phyloP scores from a whole-genome alignment of 2,888 invertebrate genomes.

The Melanophora roralis region DNA sequence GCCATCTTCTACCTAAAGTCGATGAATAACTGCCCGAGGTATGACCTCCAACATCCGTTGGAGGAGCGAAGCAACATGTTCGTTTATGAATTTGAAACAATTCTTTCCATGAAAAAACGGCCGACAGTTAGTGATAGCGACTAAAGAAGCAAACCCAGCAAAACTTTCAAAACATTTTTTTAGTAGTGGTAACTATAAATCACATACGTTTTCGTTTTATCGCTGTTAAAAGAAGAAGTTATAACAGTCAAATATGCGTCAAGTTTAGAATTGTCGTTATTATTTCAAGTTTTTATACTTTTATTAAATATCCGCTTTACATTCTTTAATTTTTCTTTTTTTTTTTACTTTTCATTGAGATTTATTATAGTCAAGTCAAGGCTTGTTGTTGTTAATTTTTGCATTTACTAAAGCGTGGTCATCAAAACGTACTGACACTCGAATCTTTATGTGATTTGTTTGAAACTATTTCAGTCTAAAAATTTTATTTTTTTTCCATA shows the following conservation, averaged over 20 bases:
- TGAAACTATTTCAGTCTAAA: conserved; percentile 53
- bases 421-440: conserved; percentile 30
- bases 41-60: too few species aligned
- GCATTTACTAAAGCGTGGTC: conserved; percentile 49
- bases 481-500: conserved; percentile 27
- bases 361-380: conserved; percentile 53
- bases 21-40: too few species aligned
- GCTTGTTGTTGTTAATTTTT: not conserved
- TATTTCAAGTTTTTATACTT: conserved; percentile 9
- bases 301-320: conserved; percentile 38
- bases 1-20: too few species aligned
- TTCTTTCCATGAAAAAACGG: too few species aligned
- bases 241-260: conserved; percentile 25
- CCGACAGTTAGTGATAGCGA: too few species aligned
- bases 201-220: conserved; percentile 21
- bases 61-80: too few species aligned
- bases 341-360: conserved; percentile 33
- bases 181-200: conserved; percentile 6
- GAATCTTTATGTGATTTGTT: conserved; percentile 13
- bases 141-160: too few species aligned
- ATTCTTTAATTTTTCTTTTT: not conserved
- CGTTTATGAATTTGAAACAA: too few species aligned
- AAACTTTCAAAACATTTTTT: too few species aligned
- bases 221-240: conserved; percentile 31
- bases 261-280: conserved; percentile 20